Evolutionary conservation across 2,888 invertebrate genomes (phyloP).

Genomic region (Zelleria hepariella): DNA sequence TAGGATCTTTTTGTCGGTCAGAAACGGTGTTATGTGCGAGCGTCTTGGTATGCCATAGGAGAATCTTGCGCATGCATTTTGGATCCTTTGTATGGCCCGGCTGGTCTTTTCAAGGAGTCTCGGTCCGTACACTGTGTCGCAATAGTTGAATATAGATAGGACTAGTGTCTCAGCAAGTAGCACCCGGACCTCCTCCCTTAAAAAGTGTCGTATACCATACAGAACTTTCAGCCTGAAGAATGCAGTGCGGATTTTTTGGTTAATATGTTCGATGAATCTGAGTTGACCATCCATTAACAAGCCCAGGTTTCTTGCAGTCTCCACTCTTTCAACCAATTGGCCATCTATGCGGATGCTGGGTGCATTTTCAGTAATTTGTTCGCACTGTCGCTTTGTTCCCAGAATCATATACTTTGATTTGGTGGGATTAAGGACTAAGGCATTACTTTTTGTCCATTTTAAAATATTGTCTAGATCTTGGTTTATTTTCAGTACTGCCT

Average conservation of each 20-base stretch:
- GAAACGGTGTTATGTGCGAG: constrained; percentile 10
- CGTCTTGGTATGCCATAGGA: constrained; percentile 12
- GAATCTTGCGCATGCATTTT: constrained; percentile 12
- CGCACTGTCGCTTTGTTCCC: background rate
- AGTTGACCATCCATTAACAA: too few species aligned
- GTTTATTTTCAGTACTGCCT: background rate
- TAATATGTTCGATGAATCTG: too few species aligned
- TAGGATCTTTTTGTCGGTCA: constrained; percentile 8
- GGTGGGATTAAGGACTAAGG: background rate
- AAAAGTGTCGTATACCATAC: too few species aligned
- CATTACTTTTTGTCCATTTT: background rate
- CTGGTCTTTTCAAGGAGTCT: background rate
- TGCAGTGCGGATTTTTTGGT: too few species aligned
- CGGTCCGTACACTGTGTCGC: background rate
- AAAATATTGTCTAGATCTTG: background rate
- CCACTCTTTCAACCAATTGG: too few species aligned
- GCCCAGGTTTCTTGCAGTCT: too few species aligned
- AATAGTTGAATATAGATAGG: background rate
- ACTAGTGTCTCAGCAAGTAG: too few species aligned
- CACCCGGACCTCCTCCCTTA: too few species aligned
- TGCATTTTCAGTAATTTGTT: too few species aligned
- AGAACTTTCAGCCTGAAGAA: too few species aligned
- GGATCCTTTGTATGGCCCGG: constrained; percentile 6
- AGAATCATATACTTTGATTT: background rate
- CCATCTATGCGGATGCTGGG: too few species aligned